A percentile compares a stretch with the other conserved stretches of the same genome.
Conservation (phyloP, 1,140 invertebrate genomes). For the Temnothorax longispinosus region DNA sequence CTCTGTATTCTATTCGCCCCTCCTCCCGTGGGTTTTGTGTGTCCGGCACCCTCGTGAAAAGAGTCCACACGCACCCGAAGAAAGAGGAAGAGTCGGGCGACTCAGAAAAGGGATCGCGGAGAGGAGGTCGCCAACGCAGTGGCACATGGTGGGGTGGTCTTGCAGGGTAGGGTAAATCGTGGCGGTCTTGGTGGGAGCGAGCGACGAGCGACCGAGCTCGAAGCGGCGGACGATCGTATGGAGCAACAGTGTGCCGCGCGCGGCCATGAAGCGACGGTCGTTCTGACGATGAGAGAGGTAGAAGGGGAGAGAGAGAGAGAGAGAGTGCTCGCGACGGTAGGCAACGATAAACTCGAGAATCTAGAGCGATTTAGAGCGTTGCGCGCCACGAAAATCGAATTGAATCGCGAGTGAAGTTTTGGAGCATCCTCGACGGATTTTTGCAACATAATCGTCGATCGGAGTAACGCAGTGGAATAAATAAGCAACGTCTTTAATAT, state of each 20-base stretch:
- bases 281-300: background rate
- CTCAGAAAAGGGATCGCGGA: background rate
- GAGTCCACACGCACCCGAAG: slow-evolving; percentile 57
- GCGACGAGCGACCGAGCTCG: slow-evolving; percentile 42
- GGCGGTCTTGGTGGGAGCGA: slow-evolving; percentile 37
- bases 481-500: background rate
- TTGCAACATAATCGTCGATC: background rate
- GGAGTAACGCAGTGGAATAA: slow-evolving; percentile 1
- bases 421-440: background rate
- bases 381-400: background rate
- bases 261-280: slow-evolving; percentile 71
- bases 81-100: slow-evolving; percentile 52
- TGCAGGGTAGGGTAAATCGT: background rate
- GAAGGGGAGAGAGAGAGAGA: background rate
- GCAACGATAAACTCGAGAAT: background rate
- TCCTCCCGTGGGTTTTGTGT: slow-evolving; percentile 39
- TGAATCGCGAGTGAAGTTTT: background rate
- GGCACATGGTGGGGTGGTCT: slow-evolving; percentile 12
- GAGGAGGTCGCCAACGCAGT: slow-evolving; percentile 44
- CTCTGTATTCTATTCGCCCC: slow-evolving; percentile 23
- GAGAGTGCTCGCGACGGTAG: background rate
- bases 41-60: slow-evolving; percentile 64
- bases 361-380: background rate
- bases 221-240: slow-evolving; percentile 65
- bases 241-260: slow-evolving; percentile 84